Percentiles rank a stretch among this genome's conserved stretches.
These are phyloP conservation scores for Leucophenga montana DNA, from an alignment of 2,888 invertebrate species.

Conservation along the genomic window DNA sequence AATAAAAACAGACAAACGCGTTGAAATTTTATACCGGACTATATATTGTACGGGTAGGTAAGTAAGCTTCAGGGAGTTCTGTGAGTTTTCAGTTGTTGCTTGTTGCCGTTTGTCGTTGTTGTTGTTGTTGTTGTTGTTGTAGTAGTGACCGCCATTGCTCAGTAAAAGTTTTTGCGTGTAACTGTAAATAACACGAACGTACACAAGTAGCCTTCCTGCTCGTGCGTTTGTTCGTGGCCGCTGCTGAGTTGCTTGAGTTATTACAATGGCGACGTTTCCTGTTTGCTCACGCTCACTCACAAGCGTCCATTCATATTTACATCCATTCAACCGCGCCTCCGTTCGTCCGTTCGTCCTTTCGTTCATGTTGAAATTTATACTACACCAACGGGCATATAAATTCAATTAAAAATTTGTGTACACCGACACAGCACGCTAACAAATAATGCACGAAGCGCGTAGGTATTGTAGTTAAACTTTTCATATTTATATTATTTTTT, in stretches of 20 bases:
- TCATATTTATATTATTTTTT: too few relatives aligned
- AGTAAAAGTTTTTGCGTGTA: slow-evolving; percentile 21
- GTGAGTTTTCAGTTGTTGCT: slow-evolving; percentile 1
- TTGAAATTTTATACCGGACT: slow-evolving; percentile 9
- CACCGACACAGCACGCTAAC: slow-evolving; percentile 16
- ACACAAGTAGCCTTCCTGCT: slow-evolving; percentile 29
- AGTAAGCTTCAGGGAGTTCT: slow-evolving; percentile 19
- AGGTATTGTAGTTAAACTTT: too few relatives aligned
- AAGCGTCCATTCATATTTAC: slow-evolving; percentile 46
- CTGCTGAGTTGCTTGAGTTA: slow-evolving; percentile 52
- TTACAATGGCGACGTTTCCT: slow-evolving; percentile 37
- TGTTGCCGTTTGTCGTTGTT: too few relatives aligned
- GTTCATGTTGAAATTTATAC: slow-evolving; percentile 27
- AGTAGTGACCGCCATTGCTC: slow-evolving; percentile 25
- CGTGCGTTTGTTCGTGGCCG: slow-evolving; percentile 25
- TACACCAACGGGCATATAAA: slow-evolving; percentile 47
- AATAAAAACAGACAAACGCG: slow-evolving; percentile 20
- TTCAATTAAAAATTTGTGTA: slow-evolving; percentile 49
- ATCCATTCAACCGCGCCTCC: slow-evolving; percentile 41
- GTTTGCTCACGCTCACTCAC: slow-evolving; percentile 6
- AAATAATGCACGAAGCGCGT: slow-evolving; percentile 20
- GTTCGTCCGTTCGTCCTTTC: background rate
- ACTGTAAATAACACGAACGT: slow-evolving; percentile 7
- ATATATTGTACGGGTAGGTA: background rate
- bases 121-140: background rate